phyloP scores from a whole-genome alignment of 2,888 invertebrate genomes.

The Watsonalla cultraria region DNA sequence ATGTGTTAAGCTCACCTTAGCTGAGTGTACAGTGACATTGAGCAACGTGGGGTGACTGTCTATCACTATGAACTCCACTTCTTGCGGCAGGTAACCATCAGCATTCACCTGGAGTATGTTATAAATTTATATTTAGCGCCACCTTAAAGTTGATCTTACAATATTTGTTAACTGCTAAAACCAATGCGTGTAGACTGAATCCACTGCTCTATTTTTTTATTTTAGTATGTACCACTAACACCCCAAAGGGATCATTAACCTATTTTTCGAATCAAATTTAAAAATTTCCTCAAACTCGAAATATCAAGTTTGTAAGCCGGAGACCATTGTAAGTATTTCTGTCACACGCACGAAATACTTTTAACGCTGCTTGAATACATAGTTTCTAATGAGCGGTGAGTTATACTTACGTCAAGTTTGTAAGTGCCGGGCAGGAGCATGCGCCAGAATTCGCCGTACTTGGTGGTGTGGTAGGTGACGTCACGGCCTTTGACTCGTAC shows the following conservation, averaged over 20 bases:
- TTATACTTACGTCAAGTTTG: slow-evolving; percentile 83
- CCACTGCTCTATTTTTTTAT: too few relatives aligned
- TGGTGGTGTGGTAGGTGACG: slow-evolving; percentile 90
- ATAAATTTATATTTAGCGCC: background rate
- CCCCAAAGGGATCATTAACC: too few relatives aligned
- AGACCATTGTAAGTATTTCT: too few relatives aligned
- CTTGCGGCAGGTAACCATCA: slow-evolving; percentile 89
- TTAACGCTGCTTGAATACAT: too few relatives aligned
- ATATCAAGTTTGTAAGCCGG: too few relatives aligned
- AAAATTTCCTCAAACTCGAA: too few relatives aligned
- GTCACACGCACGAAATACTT: too few relatives aligned
- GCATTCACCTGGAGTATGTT: slow-evolving; percentile 83
- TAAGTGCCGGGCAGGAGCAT: slow-evolving; percentile 92
- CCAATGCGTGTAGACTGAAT: too few relatives aligned
- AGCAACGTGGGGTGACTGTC: slow-evolving; percentile 91
- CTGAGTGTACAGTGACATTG: slow-evolving; percentile 88
- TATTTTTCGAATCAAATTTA: too few relatives aligned
- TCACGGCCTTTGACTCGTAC: slow-evolving; percentile 89
- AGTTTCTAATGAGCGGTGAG: too few relatives aligned
- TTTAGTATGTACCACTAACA: too few relatives aligned
- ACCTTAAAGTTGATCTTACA: background rate
- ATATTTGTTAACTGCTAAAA: too few relatives aligned
- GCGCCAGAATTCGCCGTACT: slow-evolving; percentile 97
- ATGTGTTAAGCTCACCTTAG: slow-evolving; percentile 81
- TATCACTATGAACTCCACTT: slow-evolving; percentile 91